A percentile compares a stretch with the other conserved stretches of the same genome.
Evolutionary conservation across 2,888 invertebrate genomes (phyloP).

Genomic region (Podabrus alpinus): DNA sequence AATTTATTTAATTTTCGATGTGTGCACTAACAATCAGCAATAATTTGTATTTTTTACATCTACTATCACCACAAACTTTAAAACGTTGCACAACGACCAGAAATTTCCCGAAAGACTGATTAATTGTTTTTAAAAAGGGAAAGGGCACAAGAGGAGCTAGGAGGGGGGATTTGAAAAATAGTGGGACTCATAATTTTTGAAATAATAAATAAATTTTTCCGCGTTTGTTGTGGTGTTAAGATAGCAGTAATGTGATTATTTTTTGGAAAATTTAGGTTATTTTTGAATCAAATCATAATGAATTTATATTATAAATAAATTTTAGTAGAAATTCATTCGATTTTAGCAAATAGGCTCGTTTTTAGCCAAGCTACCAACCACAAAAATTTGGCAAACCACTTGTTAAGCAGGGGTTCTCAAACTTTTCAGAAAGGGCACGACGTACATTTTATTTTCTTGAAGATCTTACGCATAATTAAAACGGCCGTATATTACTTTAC

Average conservation of each 20-base stretch:
- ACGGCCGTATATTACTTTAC: too few species aligned
- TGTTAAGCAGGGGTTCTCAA: not conserved
- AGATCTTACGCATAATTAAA: too few species aligned
- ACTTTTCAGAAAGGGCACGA: not conserved
- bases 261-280: too few species aligned
- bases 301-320: too few species aligned
- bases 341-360: too few species aligned
- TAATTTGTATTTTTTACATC: not conserved
- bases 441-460: too few species aligned
- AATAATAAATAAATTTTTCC: not conserved
- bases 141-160: not conserved
- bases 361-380: not conserved
- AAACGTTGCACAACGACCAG: not conserved
- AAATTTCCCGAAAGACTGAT: not conserved
- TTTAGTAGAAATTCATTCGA: too few species aligned
- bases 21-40: not conserved
- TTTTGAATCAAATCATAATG: too few species aligned
- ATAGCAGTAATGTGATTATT: too few species aligned
- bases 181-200: not conserved
- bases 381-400: not conserved
- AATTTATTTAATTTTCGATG: not conserved
- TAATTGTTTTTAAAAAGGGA: not conserved
- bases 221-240: not conserved
- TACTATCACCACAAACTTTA: not conserved
- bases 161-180: not conserved